Conservation (phyloP, 2,113 vertebrate genomes). For the Periophthalmus modestus region DNA sequence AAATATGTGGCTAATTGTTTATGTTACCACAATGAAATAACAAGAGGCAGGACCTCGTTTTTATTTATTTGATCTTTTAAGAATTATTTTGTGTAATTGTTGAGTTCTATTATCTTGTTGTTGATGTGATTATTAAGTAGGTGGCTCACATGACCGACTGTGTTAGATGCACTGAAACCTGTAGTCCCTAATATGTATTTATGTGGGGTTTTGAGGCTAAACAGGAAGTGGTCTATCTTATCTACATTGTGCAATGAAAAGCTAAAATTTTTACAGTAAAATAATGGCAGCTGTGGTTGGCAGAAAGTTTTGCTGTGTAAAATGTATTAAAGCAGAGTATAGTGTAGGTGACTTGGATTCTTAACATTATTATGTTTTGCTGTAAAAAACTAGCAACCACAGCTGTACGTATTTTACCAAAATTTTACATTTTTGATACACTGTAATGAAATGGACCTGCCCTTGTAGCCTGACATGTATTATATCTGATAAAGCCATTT, state of each 20-base stretch:
- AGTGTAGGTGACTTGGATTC: neutral
- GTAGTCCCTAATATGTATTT: conserved; percentile 49
- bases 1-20: conserved; percentile 43
- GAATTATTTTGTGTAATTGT: conserved; percentile 62
- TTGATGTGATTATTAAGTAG: conserved; percentile 54
- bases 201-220: conserved; percentile 45
- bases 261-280: neutral
- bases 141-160: conserved; percentile 44
- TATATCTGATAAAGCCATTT: conserved; percentile 70
- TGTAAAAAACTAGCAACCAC: neutral
- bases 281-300: neutral
- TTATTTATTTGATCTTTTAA: conserved; percentile 74
- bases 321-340: neutral
- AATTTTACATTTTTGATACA: neutral
- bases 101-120: conserved; percentile 44
- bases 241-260: conserved; percentile 1
- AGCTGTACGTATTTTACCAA: conserved; percentile 2
- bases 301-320: neutral
- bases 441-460: conserved; percentile 40
- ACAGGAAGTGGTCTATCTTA: conserved; percentile 30
- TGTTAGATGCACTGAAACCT: conserved; percentile 71
- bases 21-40: conserved; percentile 50
- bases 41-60: conserved; percentile 72
- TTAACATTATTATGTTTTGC: neutral
- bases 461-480: conserved; percentile 40